A percentile compares a stretch with the other conserved stretches of the same genome.
Evolutionary conservation across 2,797 vertebrate genomes (phyloP).

Genomic region (Hozukius guyotensis): DNA sequence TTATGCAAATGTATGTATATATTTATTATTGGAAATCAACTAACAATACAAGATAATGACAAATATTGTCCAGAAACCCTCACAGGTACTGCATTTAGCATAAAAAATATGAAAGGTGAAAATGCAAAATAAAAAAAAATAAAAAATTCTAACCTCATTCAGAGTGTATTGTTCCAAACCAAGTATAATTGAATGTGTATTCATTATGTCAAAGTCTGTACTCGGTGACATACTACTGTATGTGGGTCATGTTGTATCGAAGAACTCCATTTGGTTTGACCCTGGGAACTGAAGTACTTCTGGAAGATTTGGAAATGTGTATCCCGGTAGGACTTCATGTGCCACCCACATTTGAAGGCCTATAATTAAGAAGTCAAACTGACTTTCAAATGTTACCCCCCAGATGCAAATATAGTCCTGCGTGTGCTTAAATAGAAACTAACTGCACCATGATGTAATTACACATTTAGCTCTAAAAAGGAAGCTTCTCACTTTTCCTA

Average conservation of each 20-base stretch:
- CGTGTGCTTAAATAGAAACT: constrained; percentile 66
- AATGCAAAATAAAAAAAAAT: background rate
- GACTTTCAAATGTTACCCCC: constrained; percentile 61
- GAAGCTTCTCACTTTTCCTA: constrained; percentile 44
- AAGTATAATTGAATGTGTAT: background rate
- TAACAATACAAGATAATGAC: too few relatives aligned
- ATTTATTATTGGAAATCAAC: too few relatives aligned
- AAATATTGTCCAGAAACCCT: too few relatives aligned
- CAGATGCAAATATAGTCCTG: constrained; percentile 66
- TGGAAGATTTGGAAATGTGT: constrained; percentile 34
- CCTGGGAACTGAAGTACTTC: constrained; percentile 50
- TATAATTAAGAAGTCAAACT: constrained; percentile 75
- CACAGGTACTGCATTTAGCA: too few relatives aligned
- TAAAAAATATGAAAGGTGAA: background rate
- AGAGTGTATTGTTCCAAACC: background rate
- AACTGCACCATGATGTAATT: constrained; percentile 66
- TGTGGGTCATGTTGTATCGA: constrained; percentile 1
- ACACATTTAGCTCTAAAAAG: constrained; percentile 40
- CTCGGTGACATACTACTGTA: background rate
- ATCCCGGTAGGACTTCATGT: constrained; percentile 48
- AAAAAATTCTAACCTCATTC: background rate
- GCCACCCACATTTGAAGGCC: constrained; percentile 61
- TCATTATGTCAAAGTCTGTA: background rate
- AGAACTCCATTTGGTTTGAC: constrained; percentile 17
- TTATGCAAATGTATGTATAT: too few relatives aligned